Evolutionary conservation across 2,888 invertebrate genomes (phyloP).

Genomic region (Conomelus anceps): DNA sequence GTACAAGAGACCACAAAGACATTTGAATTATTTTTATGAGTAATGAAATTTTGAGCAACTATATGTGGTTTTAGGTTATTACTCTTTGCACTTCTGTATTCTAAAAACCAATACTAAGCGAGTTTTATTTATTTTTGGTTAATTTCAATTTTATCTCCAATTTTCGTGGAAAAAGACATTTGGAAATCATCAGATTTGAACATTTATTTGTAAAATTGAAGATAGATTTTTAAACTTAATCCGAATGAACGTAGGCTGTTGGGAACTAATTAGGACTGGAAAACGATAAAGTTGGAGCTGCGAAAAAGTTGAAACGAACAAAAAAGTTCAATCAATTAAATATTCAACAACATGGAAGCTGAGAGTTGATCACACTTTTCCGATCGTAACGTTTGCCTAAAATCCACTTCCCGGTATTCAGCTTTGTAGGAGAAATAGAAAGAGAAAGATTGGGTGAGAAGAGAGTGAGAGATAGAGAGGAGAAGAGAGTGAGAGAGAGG

Average conservation of each 20-base stretch:
- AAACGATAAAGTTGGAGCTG: not conserved
- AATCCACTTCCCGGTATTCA: not conserved
- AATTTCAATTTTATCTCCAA: no score
- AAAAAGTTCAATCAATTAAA: not conserved
- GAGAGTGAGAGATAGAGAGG: not conserved
- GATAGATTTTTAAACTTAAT: not conserved
- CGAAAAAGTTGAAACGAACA: not conserved
- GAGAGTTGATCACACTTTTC: not conserved
- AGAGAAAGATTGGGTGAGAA: not conserved
- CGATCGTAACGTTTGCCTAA: not conserved
- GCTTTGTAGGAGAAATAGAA: not conserved
- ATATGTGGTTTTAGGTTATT: no score
- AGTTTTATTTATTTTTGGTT: no score
- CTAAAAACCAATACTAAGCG: no score
- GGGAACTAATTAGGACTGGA: not conserved
- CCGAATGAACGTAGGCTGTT: not conserved
- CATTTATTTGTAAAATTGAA: not conserved
- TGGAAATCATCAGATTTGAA: not conserved
- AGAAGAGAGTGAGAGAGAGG: not conserved
- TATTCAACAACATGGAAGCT: not conserved
- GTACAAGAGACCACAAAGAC: no score
- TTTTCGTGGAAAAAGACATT: no score
- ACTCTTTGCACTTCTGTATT: no score
- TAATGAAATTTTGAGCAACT: no score
- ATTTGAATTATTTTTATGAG: no score